These are phyloP conservation scores for Aphis craccivora DNA, from an alignment of 1,140 invertebrate species.

Conservation along the genomic window DNA sequence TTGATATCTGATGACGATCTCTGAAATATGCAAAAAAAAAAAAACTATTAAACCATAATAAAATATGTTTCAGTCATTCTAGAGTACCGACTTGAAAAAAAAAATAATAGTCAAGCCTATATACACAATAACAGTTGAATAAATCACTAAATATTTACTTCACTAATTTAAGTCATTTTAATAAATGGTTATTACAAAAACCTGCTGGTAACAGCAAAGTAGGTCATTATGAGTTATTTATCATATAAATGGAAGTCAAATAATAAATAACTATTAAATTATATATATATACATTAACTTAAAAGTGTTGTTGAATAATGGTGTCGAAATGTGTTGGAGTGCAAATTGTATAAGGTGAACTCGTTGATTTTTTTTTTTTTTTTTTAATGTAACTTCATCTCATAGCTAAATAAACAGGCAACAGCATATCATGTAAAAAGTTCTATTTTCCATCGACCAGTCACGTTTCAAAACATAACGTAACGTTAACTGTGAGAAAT, in stretches of 20 bases:
- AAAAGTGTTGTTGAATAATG: conserved; percentile 14
- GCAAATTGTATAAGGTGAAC: conserved; percentile 26
- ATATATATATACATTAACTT: background rate
- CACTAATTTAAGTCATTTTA: background rate
- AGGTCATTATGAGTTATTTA: background rate
- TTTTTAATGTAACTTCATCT: background rate
- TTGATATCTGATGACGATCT: background rate
- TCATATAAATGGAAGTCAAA: conserved; percentile 23
- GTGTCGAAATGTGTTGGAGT: background rate
- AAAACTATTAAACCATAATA: background rate
- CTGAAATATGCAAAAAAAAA: background rate
- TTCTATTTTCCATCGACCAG: conserved; percentile 19
- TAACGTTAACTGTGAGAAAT: conserved; percentile 24
- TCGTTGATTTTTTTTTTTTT: background rate
- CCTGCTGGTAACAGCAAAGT: background rate
- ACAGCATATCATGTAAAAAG: background rate
- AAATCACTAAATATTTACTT: background rate
- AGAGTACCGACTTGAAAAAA: background rate
- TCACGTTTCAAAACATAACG: conserved; percentile 44
- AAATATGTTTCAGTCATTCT: background rate
- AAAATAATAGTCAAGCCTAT: background rate
- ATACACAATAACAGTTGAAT: background rate
- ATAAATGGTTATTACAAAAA: conserved; percentile 19
- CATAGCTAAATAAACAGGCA: background rate
- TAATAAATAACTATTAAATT: conserved; percentile 27